Percentiles rank a stretch among this genome's conserved stretches.
Evolutionary conservation across 2,888 invertebrate genomes (phyloP).

Genomic region (Crossocerus cetratus): DNA sequence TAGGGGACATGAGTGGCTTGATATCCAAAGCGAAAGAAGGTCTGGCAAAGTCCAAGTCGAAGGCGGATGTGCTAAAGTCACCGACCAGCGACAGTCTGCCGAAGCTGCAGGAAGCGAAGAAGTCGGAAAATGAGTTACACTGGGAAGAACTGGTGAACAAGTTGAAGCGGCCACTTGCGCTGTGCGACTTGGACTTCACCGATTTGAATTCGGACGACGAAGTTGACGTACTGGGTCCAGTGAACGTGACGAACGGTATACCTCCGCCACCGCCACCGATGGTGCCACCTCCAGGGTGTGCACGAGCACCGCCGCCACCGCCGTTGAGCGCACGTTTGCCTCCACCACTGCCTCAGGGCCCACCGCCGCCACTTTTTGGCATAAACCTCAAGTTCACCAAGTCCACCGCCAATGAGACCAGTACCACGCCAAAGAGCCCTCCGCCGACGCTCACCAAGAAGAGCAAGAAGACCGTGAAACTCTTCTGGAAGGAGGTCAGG

Average conservation of each 20-base stretch:
- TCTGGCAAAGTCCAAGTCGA: slow-evolving; percentile 90
- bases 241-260: slow-evolving; percentile 82
- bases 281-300: slow-evolving; percentile 79
- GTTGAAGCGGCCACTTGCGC: slow-evolving; percentile 85
- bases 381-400: slow-evolving; percentile 69
- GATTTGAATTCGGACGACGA: slow-evolving; percentile 94
- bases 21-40: slow-evolving; percentile 96
- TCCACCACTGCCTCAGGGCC: slow-evolving; percentile 75
- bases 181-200: slow-evolving; percentile 98
- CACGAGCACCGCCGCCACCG: slow-evolving; percentile 77
- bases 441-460: slow-evolving; percentile 80
- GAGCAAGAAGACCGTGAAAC: slow-evolving; percentile 96
- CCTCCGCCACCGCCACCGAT: slow-evolving; percentile 91
- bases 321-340: slow-evolving; percentile 78
- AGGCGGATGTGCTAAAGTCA: slow-evolving; percentile 86
- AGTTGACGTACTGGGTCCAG: slow-evolving; percentile 85
- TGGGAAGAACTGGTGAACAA: slow-evolving; percentile 95
- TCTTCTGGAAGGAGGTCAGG: slow-evolving; percentile 98
- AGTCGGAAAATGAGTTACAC: slow-evolving; percentile 95
- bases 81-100: slow-evolving; percentile 83
- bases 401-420: slow-evolving; percentile 38
- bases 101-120: slow-evolving; percentile 85
- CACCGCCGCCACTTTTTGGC: slow-evolving; percentile 71
- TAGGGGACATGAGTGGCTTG: slow-evolving; percentile 92
- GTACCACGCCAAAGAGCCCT: slow-evolving; percentile 69